A percentile compares a stretch with the other conserved stretches of the same genome.
Evolutionary conservation across 2,797 vertebrate species (phyloP).

Genomic region (Protosalanx chinensis): DNA sequence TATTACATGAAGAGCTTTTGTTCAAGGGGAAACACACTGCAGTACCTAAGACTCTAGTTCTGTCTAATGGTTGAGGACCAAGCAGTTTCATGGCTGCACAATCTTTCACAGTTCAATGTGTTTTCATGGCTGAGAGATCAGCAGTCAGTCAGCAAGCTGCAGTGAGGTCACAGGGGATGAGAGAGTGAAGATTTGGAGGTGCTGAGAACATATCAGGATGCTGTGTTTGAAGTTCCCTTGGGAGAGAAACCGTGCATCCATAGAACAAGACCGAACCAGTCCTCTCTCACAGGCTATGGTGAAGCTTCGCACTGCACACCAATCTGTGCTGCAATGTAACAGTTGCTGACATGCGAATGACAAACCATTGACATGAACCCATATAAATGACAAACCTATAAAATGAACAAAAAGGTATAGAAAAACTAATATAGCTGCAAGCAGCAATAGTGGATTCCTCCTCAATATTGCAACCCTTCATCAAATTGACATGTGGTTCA

Average conservation of each 20-base stretch:
- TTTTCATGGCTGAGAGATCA: slow-evolving; percentile 14
- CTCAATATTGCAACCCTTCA: no score
- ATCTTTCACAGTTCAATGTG: slow-evolving; percentile 7
- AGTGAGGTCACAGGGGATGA: neutral
- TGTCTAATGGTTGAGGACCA: no score
- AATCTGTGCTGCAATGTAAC: neutral
- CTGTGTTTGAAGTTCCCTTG: slow-evolving; percentile 10
- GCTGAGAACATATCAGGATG: slow-evolving; percentile 21
- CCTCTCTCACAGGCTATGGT: slow-evolving; percentile 16
- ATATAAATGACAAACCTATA: neutral
- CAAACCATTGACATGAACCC: neutral
- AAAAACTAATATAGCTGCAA: neutral
- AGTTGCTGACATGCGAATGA: neutral
- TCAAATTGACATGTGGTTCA: no score
- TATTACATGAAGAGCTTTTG: neutral
- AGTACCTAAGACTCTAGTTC: neutral
- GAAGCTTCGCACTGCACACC: slow-evolving; percentile 5
- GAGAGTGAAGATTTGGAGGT: slow-evolving; percentile 8
- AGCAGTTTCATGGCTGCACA: neutral
- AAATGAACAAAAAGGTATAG: neutral
- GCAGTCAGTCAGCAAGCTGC: neutral
- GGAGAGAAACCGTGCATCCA: slow-evolving; percentile 4
- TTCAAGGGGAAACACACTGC: slow-evolving; percentile 4
- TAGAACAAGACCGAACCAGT: slow-evolving; percentile 1
- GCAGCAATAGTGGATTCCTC: no score